Conservation (phyloP, 2,113 vertebrate species). For the Gallinago paraguaiae region DNA sequence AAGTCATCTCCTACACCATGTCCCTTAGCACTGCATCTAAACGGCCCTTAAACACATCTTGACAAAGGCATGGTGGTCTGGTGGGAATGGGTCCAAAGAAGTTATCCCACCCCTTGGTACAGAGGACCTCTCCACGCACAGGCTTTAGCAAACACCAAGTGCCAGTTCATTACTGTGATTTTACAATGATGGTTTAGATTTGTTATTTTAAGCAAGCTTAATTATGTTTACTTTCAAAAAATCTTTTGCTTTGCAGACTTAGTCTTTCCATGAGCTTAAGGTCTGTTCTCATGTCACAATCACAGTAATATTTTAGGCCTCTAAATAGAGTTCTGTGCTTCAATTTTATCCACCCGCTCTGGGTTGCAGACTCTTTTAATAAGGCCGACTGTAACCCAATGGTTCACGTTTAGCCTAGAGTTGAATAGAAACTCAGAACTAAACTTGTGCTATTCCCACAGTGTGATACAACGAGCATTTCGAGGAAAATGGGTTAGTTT, state of each 20-base stretch:
- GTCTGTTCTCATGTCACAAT: rapidly evolving
- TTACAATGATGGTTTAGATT: rapidly evolving
- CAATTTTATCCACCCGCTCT: not conserved
- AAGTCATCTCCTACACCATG: no score
- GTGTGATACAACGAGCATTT: not conserved
- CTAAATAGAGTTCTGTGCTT: not conserved
- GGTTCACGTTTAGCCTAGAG: not conserved
- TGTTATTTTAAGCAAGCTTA: not conserved
- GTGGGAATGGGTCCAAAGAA: not conserved
- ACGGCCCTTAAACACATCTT: no score
- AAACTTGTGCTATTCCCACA: not conserved
- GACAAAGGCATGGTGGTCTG: not conserved
- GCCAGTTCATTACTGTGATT: not conserved
- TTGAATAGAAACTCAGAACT: not conserved
- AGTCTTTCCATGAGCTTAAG: not conserved
- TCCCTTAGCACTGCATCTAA: no score
- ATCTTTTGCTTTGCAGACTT: not conserved
- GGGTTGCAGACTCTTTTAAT: not conserved
- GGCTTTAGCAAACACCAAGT: not conserved
- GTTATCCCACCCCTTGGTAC: not conserved
- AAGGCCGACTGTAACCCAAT: not conserved
- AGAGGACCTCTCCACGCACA: not conserved
- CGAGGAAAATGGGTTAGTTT: not conserved
- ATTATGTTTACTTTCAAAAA: not conserved
- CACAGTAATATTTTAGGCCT: not conserved